A percentile compares a stretch with the other conserved stretches of the same genome.
phyloP scores from a whole-genome alignment of 2,797 vertebrate genomes.

The Leptoclinus maculatus region DNA sequence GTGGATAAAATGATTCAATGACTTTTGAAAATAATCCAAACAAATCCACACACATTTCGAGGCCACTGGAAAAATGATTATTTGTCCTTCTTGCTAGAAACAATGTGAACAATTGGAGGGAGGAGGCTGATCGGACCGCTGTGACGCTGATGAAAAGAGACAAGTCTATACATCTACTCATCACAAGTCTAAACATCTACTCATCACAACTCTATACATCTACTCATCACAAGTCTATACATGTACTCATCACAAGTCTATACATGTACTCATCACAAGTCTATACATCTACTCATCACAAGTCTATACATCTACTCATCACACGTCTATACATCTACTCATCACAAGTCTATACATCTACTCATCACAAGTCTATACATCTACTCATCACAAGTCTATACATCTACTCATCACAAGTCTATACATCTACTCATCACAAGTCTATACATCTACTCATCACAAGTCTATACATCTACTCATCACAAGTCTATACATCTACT shows the following conservation, averaged over 20 bases:
- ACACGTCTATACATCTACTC: no score
- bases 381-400: neutral
- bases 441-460: neutral
- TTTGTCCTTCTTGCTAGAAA: slow-evolving; percentile 7
- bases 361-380: neutral
- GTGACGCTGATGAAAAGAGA: neutral
- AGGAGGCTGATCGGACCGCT: neutral
- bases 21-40: slow-evolving; percentile 19
- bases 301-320: neutral
- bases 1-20: slow-evolving; percentile 11
- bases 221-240: neutral
- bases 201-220: neutral
- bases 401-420: neutral
- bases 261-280: neutral
- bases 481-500: neutral
- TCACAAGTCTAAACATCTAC: no score
- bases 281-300: neutral
- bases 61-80: neutral
- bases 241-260: neutral
- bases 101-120: slow-evolving; percentile 17
- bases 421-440: neutral
- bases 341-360: neutral
- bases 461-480: neutral
- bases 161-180: neutral
- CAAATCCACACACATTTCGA: slow-evolving; percentile 18